Percentiles rank a stretch among this genome's conserved stretches.
Conservation (phyloP, 2,113 vertebrate genomes). For the Pao palembangensis region DNA sequence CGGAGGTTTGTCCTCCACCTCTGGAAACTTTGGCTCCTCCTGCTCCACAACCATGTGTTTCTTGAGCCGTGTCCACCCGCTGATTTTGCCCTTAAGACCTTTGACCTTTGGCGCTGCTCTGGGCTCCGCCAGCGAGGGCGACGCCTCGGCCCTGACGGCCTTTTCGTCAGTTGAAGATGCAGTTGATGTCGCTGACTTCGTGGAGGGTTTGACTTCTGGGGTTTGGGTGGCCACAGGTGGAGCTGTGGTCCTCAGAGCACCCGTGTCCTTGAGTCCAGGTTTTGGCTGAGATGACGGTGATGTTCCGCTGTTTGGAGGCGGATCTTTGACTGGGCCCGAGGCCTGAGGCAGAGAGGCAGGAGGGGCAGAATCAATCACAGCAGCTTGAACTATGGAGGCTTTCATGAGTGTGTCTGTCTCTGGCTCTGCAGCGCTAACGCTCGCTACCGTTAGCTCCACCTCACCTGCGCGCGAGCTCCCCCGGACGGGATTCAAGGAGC, state of each 20-base stretch:
- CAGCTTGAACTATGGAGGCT: constrained; percentile 48
- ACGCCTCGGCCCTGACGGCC: not conserved
- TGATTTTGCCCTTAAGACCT: constrained; percentile 62
- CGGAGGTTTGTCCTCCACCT: constrained; percentile 45
- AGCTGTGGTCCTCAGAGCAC: constrained; percentile 36
- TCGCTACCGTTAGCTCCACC: constrained; percentile 33
- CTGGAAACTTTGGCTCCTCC: constrained; percentile 66
- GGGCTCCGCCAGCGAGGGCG: constrained; percentile 28
- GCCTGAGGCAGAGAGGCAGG: constrained; percentile 70
- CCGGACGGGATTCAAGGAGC: constrained; percentile 14
- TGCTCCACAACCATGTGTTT: constrained; percentile 85
- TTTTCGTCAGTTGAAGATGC: constrained; percentile 62
- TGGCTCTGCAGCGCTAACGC: constrained; percentile 39
- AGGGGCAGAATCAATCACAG: constrained; percentile 66
- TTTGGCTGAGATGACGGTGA: constrained; percentile 61
- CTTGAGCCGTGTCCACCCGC: constrained; percentile 86
- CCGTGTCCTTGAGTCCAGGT: constrained; percentile 59
- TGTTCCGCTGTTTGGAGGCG: constrained; percentile 57
- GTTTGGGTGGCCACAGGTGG: constrained; percentile 23
- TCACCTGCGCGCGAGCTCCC: constrained; percentile 20
- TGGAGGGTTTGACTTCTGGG: constrained; percentile 42
- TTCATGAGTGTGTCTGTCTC: constrained; percentile 60
- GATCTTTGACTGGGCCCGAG: constrained; percentile 61
- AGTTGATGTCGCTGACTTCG: constrained; percentile 66
- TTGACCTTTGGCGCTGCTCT: constrained; percentile 57